Percentiles rank a stretch among this genome's conserved stretches.
Conservation (phyloP, 1,140 invertebrate species). For the Proales similis region DNA sequence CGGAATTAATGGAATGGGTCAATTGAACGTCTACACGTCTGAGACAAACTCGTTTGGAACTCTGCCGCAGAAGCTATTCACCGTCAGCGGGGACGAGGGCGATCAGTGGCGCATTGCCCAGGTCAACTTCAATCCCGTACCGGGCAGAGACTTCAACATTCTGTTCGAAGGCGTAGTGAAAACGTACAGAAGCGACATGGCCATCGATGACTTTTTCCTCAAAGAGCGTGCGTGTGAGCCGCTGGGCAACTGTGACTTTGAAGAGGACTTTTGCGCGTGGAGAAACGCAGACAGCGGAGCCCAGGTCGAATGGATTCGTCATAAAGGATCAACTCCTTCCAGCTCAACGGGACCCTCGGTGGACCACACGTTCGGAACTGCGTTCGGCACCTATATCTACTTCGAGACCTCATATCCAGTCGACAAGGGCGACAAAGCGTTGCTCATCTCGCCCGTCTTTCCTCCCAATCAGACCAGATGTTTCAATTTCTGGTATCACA, state of each 20-base stretch:
- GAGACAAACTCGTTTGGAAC: constrained; percentile 1
- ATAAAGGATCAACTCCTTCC: constrained; percentile 41
- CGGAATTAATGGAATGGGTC: constrained; percentile 21
- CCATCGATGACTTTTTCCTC: constrained; percentile 31
- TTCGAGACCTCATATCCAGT: constrained; percentile 42
- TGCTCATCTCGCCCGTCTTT: constrained; percentile 46
- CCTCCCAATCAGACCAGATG: background rate
- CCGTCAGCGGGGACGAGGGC: constrained; percentile 13
- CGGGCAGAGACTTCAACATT: background rate
- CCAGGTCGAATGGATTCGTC: constrained; percentile 46
- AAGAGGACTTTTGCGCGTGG: constrained; percentile 57
- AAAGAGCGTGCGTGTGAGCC: constrained; percentile 11
- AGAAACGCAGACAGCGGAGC: constrained; percentile 40
- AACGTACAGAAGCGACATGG: constrained; percentile 6
- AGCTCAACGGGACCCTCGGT: constrained; percentile 52
- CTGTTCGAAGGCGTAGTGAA: constrained; percentile 3
- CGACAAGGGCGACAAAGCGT: constrained; percentile 43
- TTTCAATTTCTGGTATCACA: constrained; percentile 38
- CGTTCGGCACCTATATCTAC: constrained; percentile 50
- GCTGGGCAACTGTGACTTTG: constrained; percentile 24
- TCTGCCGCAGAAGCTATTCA: background rate
- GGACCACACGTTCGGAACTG: constrained; percentile 57
- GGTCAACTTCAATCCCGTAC: constrained; percentile 4
- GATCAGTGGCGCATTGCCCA: constrained; percentile 22
- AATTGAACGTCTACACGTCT: background rate